Base-by-base conservation (phyloP, 2,797 vertebrate genomes). In the Danio albolineatus region DNA sequence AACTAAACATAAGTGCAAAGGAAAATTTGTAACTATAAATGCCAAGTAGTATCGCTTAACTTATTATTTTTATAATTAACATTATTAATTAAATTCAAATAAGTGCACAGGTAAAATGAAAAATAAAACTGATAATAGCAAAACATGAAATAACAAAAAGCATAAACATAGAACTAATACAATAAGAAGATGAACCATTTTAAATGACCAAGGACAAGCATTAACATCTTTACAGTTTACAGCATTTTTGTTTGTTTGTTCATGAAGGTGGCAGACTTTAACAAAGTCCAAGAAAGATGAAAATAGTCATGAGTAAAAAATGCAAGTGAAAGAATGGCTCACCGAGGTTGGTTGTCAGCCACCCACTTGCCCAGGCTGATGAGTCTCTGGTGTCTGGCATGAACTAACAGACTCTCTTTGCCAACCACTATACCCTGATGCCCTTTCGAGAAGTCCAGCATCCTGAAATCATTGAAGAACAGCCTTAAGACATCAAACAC, bases 361-460 rank as follows among this genome's bases (percentile, higher is more conserved):
- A 99, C 95, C 98, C 97, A 99, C 79, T 96, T 98, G 38, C 97
- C 97, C 84, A 96, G 86, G 80, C 92, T 92, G 84, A 97, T 89
- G 79, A 99, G 94, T 19, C 98, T 94, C 88, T 97, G 95, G 13
- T 98, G 95, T 3, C 98, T 91, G 54, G 96, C 92, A 21, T 92
- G 92, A 43, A 94, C 83, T 0, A 95, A 95, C 12, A 95, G 93
- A 0, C 94, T 93, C 48, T 96, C 96, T 78, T 95, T 94, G 89
- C 96, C 96, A 88, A 95, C 94, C 84, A 94, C 93, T 81, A 98
- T 94, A 73, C 96, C 96, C 87, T 98, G 98, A 85, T 99, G 98
- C 62, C 98, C 98, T 93, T 96, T 98, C 57, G 96, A 97, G 92
- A 99, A 99, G 94, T 99, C 98, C 90, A 98, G 93, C 80, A 95